Percentiles rank a stretch among this genome's conserved stretches.
Conservation (phyloP, 2,888 invertebrate species). For the Dysmachus trigonus region DNA sequence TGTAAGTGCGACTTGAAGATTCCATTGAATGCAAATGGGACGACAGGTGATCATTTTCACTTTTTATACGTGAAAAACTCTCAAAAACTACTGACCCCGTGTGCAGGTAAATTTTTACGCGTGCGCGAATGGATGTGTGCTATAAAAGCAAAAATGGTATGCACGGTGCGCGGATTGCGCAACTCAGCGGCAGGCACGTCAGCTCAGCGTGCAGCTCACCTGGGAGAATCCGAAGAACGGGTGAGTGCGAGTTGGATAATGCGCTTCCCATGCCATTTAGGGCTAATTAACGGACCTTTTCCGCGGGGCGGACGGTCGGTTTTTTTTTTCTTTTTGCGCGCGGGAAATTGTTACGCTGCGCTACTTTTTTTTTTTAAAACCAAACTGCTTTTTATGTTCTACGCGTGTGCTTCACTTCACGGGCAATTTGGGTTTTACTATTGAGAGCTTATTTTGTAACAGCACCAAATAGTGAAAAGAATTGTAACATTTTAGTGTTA, state of each 20-base stretch:
- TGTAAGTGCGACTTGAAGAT: background rate
- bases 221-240: background rate
- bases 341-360: background rate
- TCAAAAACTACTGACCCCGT: background rate
- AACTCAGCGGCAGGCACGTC: background rate
- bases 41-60: slow-evolving; percentile 3
- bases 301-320: background rate
- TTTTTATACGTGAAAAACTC: background rate
- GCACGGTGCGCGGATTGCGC: background rate
- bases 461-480: background rate
- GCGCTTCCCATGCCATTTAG: slow-evolving; percentile 18
- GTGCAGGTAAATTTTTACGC: background rate
- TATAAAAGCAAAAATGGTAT: background rate
- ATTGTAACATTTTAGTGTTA: background rate
- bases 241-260: background rate
- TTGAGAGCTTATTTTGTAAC: background rate
- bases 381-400: background rate
- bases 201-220: background rate
- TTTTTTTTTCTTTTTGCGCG: background rate
- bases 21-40: slow-evolving; percentile 12
- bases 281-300: slow-evolving; percentile 12
- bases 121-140: background rate
- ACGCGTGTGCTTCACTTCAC: background rate
- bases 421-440: background rate
- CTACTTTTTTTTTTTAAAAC: background rate